Evolutionary conservation across 2,113 vertebrate genomes (phyloP).

Genomic region (Megaceryle torquata): DNA sequence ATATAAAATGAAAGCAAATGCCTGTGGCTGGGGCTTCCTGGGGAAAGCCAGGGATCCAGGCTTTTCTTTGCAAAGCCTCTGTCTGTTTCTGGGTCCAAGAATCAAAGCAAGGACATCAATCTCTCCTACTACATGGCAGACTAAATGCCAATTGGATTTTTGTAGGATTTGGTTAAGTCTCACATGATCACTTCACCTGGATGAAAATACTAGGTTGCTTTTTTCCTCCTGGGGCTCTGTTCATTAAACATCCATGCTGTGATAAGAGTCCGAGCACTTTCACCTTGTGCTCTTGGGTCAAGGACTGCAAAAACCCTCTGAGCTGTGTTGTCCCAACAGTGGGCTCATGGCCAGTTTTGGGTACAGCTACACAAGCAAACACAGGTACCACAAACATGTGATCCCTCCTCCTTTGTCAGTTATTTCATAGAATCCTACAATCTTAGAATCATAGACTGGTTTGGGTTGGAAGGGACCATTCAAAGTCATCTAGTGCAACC

Average conservation of each 20-base stretch:
- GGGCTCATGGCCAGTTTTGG: background rate
- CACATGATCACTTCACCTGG: background rate
- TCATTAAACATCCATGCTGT: background rate
- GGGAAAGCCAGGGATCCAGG: background rate
- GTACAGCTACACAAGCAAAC: background rate
- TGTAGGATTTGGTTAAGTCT: background rate
- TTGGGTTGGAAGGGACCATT: background rate
- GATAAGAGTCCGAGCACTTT: background rate
- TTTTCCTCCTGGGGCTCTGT: background rate
- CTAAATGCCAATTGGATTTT: background rate
- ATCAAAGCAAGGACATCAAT: background rate
- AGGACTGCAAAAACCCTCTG: background rate
- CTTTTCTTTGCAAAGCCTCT: background rate
- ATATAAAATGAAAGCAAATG: background rate
- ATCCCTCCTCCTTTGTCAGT: background rate
- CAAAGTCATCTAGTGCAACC: background rate
- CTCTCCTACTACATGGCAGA: background rate
- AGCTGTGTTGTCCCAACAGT: background rate
- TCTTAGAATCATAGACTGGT: background rate
- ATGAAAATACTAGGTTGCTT: background rate
- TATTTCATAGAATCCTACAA: background rate
- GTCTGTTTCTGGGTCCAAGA: background rate
- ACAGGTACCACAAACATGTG: background rate
- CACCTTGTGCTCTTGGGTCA: background rate
- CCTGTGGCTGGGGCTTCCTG: background rate